phyloP scores from a whole-genome alignment of 2,113 vertebrate species.

The Otolemur garnettii region DNA sequence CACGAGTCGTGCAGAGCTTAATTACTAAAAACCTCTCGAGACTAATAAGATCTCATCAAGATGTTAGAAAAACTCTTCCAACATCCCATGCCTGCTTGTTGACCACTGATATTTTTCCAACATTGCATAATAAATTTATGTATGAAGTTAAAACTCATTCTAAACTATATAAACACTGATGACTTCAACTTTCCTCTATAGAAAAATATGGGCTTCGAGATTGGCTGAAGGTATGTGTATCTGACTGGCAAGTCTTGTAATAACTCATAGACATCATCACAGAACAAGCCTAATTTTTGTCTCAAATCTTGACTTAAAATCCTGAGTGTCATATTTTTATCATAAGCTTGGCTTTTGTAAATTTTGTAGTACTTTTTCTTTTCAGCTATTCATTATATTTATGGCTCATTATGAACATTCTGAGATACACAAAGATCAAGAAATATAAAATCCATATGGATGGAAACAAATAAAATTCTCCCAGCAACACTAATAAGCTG shows the following conservation, averaged over 20 bases:
- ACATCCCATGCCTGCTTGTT: background rate
- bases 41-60: background rate
- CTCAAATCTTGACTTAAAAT: background rate
- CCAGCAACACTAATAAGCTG: too few relatives aligned
- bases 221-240: background rate
- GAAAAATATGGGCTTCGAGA: background rate
- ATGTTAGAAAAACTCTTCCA: too few relatives aligned
- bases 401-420: too few relatives aligned
- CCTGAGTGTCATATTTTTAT: background rate
- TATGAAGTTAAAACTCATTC: background rate
- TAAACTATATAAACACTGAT: background rate
- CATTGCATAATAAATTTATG: background rate
- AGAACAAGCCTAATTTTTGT: background rate
- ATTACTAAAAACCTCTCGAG: background rate
- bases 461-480: too few relatives aligned
- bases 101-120: background rate
- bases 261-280: background rate
- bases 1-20: background rate
- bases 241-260: background rate
- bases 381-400: background rate
- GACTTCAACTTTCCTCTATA: background rate
- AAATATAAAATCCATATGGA: too few relatives aligned
- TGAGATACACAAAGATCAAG: background rate
- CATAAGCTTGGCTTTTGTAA: background rate
- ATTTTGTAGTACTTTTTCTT: background rate